Evolutionary conservation across 2,113 vertebrate species (phyloP).

Genomic region (Natator depressus): DNA sequence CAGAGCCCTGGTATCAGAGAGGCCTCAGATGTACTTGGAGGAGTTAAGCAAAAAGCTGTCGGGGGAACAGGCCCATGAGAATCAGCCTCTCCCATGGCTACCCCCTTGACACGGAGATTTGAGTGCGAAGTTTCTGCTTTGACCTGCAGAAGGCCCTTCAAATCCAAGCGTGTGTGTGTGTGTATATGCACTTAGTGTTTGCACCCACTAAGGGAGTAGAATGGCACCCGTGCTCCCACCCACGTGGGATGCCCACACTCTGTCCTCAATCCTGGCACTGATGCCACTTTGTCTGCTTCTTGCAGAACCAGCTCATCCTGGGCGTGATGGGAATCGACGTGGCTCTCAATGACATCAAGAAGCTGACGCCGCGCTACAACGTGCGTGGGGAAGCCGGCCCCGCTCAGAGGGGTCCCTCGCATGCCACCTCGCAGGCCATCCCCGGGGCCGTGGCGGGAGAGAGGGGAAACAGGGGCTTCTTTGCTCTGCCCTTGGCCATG

Average conservation of each 20-base stretch:
- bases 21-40: not conserved
- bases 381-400: constrained; percentile 75
- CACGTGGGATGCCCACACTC: not conserved
- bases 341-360: constrained; percentile 96
- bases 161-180: no score
- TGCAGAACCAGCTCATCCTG: constrained; percentile 96
- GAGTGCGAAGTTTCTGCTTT: no score
- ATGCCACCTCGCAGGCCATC: not conserved
- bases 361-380: constrained; percentile 94
- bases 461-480: not conserved
- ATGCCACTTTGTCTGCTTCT: not conserved
- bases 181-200: not conserved
- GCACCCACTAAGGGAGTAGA: not conserved
- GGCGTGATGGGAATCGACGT: constrained; percentile 98
- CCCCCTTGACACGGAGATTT: rapidly evolving
- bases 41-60: no score
- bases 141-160: no score
- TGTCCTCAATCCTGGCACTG: not conserved
- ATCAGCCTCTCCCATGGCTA: not conserved
- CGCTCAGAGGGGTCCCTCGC: not conserved
- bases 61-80: not conserved
- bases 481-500: not conserved
- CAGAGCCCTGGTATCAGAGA: not conserved
- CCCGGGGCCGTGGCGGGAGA: not conserved
- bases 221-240: not conserved